Conservation (phyloP, 2,113 vertebrate genomes). For the Trichomycterus rosablanca region DNA sequence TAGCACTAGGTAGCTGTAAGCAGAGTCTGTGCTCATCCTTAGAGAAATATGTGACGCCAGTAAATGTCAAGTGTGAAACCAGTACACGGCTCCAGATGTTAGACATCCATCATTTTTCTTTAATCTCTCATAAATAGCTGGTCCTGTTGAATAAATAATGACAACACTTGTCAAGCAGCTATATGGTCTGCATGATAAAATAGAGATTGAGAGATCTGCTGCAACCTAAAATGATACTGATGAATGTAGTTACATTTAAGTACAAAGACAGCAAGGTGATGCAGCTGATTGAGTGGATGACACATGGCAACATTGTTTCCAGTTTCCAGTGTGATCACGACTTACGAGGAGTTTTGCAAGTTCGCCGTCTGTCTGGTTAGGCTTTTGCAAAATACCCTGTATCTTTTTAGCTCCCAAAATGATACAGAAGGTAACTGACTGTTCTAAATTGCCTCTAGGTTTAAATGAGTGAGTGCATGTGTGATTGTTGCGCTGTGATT, state of each 20-base stretch:
- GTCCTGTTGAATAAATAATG: constrained; percentile 48
- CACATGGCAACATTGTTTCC: too few species aligned
- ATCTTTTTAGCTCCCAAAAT: too few species aligned
- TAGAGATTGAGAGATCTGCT: constrained; percentile 1
- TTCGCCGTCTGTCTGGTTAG: too few species aligned
- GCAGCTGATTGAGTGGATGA: too few species aligned
- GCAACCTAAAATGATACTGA: constrained; percentile 4
- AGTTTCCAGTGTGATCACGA: too few species aligned
- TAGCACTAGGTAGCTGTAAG: constrained; percentile 18
- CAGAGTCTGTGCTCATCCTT: constrained; percentile 44
- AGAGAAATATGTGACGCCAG: constrained; percentile 44
- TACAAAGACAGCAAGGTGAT: too few species aligned
- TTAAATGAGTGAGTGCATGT: too few species aligned
- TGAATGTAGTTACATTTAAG: neutral
- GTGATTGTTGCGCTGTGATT: too few species aligned
- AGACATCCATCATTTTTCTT: constrained; percentile 23
- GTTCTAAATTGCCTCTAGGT: too few species aligned
- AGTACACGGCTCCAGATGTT: constrained; percentile 57
- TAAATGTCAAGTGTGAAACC: constrained; percentile 51
- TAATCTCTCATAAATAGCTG: constrained; percentile 34
- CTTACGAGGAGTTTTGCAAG: too few species aligned
- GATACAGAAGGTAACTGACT: too few species aligned
- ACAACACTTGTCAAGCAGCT: constrained; percentile 53
- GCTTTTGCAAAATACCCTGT: too few species aligned
- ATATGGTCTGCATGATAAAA: constrained; percentile 33